Evolutionary conservation across 2,888 invertebrate species (phyloP), one percentile per base, ranked within the genome.

Genomic region (Cepaea hortensis): DNA sequence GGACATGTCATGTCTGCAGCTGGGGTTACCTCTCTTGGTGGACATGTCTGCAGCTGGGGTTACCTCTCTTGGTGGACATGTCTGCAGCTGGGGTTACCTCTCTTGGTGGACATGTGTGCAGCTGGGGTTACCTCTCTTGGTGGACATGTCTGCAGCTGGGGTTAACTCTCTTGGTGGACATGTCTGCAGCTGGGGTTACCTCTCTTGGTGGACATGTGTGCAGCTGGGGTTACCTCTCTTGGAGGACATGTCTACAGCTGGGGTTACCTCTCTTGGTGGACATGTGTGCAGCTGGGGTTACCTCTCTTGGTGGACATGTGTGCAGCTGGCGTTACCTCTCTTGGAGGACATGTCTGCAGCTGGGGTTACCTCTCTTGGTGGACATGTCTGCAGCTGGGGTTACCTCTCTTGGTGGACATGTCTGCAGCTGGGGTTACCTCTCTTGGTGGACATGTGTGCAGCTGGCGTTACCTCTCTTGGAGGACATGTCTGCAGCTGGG

Each of bases 211-310:
- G 92, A 93, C 92, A 11, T 91, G 91, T 86, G n/a, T 92, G 61
- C 91, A 90, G 87, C 90, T 92, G 86, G 91, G n/a, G n/a, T n/a
- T n/a, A n/a, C n/a, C n/a, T 90, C 80, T 92, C 92, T 1, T 92
- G 92, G 92, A 92, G 92, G 92, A 93, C 92, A 11, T 91, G 91
- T 86, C 35, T 92, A 50, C 91, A 90, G 87, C 90, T 92, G 86
- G 91, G n/a, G n/a, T n/a, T n/a, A n/a, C n/a, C n/a, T 90, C 80
- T 92, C 92, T 1, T 92, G 92, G 92, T 92, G 92, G 92, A 93
- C 92, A 11, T 91, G 91, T 86, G n/a, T 92, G 61, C 91, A 90
- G 87, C 90, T 92, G 86, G 91, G n/a, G n/a, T n/a, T n/a, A n/a
- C n/a, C n/a, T 90, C 80, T 92, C 92, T 1, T 92, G 92, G 92